Percentiles rank a stretch among this genome's conserved stretches.
These are phyloP conservation scores for Erythrolamprus reginae DNA, from an alignment of 2,113 vertebrate genomes.

Conservation along the genomic window DNA sequence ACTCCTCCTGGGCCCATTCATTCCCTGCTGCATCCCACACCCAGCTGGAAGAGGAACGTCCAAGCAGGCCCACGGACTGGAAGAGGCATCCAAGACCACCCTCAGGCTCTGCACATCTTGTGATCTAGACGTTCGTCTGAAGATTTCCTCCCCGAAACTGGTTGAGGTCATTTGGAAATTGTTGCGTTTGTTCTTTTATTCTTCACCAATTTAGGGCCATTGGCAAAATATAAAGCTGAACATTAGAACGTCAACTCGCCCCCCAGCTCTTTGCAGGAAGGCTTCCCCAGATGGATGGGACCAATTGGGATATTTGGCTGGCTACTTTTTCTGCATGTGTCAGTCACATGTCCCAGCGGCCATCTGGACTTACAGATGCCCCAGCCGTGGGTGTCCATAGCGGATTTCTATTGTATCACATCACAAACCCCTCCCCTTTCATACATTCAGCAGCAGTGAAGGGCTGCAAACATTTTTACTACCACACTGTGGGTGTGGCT, in stretches of 20 bases:
- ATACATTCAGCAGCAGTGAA: no score
- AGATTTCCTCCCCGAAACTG: background rate
- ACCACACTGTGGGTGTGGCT: no score
- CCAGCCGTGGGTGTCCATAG: background rate
- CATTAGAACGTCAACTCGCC: background rate
- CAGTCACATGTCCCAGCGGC: background rate
- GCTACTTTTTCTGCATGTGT: background rate
- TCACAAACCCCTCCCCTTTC: background rate
- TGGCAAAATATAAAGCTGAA: background rate
- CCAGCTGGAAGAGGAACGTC: constrained; percentile 31
- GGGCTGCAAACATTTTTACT: no score
- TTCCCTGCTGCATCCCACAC: constrained; percentile 14
- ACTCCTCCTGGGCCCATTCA: constrained; percentile 53
- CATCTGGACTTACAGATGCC: background rate
- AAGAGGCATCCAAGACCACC: background rate
- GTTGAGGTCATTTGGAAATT: background rate
- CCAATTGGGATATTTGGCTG: background rate
- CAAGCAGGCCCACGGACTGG: background rate
- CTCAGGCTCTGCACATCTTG: background rate
- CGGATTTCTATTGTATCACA: background rate
- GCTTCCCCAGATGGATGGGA: background rate
- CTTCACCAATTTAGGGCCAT: background rate
- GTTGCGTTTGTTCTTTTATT: background rate
- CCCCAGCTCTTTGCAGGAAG: background rate
- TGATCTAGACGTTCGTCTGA: background rate